These are phyloP conservation scores for Malacoctenus gilli DNA, from an alignment of 2,797 vertebrate species.

Conservation along the genomic window DNA sequence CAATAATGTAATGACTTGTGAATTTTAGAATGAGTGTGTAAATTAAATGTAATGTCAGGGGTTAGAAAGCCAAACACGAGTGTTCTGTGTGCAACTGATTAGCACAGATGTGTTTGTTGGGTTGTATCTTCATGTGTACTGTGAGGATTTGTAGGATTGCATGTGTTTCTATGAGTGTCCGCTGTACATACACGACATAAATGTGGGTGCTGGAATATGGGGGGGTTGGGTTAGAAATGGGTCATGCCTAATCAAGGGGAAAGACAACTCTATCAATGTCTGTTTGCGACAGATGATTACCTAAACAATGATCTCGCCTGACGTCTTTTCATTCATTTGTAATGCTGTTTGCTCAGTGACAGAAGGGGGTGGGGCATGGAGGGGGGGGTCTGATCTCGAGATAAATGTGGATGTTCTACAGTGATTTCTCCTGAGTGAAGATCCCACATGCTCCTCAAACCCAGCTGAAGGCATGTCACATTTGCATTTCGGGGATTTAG, in stretches of 20 bases:
- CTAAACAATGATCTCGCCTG: conserved; percentile 54
- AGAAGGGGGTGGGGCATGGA: conserved; percentile 16
- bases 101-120: not conserved
- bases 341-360: conserved; percentile 55
- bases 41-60: too few relatives aligned
- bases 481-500: conserved; percentile 40
- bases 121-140: conserved; percentile 1
- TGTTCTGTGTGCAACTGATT: not conserved
- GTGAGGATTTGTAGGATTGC: not conserved
- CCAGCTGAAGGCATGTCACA: conserved; percentile 22
- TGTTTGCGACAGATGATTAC: conserved; percentile 59
- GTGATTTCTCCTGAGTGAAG: conserved; percentile 31
- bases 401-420: conserved; percentile 43
- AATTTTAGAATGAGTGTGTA: not conserved
- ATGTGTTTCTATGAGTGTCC: conserved; percentile 8
- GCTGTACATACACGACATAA: conserved; percentile 2
- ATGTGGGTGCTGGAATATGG: not conserved
- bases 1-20: too few relatives aligned
- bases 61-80: not conserved
- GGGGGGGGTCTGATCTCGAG: conserved; percentile 30
- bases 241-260: conserved; percentile 70
- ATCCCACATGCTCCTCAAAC: conserved; percentile 24
- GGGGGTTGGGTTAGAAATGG: conserved; percentile 45
- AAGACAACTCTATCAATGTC: conserved; percentile 72
- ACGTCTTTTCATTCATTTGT: conserved; percentile 60